A percentile compares a stretch with the other conserved stretches of the same genome.
These are phyloP conservation scores for Eclectus roratus DNA, from an alignment of 2,113 vertebrate genomes.

Conservation along the genomic window DNA sequence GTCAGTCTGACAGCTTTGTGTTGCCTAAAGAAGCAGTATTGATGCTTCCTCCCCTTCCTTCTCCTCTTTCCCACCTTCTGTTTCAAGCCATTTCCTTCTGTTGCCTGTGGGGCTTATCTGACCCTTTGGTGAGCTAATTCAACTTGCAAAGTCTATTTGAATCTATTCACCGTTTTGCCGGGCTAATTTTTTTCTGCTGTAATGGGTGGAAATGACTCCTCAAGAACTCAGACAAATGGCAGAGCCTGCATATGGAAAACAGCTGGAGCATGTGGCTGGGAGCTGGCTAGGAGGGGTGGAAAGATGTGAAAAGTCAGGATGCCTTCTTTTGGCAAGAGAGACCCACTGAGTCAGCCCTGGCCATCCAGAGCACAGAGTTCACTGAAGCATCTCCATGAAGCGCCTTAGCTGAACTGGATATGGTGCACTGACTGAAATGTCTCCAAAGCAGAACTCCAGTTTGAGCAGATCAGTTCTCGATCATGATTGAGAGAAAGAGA, in stretches of 20 bases:
- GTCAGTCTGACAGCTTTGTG: background rate
- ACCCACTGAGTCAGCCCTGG: background rate
- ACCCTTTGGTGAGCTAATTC: background rate
- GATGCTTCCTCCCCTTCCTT: background rate
- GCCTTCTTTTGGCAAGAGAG: background rate
- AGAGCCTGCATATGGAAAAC: background rate
- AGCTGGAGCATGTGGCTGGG: background rate
- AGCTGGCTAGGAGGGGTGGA: background rate
- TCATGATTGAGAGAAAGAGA: background rate
- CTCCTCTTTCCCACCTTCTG: background rate
- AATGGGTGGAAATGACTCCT: background rate
- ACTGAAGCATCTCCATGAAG: background rate
- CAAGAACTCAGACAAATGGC: background rate
- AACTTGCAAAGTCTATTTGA: background rate
- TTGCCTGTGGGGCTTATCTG: background rate
- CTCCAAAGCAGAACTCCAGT: background rate
- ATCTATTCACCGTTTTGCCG: background rate
- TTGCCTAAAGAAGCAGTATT: background rate
- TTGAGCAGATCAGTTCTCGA: background rate
- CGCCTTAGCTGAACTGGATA: background rate
- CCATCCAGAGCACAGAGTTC: background rate
- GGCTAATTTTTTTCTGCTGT: background rate
- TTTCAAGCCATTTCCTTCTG: background rate
- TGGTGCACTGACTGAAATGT: background rate
- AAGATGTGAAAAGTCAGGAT: background rate